These are phyloP conservation scores for Eucriotettix oculatus DNA, from an alignment of 2,888 invertebrate species.

Conservation along the genomic window DNA sequence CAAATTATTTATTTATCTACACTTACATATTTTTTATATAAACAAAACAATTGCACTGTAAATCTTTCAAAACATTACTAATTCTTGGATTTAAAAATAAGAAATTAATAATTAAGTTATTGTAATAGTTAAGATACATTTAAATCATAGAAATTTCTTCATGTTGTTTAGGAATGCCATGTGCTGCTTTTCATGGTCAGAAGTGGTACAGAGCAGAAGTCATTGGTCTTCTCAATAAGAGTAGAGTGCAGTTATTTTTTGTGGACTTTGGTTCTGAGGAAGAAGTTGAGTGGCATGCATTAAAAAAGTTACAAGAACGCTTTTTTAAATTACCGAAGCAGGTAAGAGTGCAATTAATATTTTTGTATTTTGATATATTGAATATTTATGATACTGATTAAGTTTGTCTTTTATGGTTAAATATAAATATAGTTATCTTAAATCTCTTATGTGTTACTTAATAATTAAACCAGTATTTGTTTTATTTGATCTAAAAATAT, in stretches of 20 bases:
- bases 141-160: background rate
- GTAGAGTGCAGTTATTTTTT: slow-evolving; percentile 36
- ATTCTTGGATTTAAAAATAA: background rate
- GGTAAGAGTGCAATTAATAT: slow-evolving; percentile 21
- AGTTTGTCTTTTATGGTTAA: no score
- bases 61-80: no score
- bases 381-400: no score
- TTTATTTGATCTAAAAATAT: no score
- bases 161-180: slow-evolving; percentile 31
- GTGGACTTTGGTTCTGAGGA: slow-evolving; percentile 44
- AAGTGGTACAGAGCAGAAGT: slow-evolving; percentile 45
- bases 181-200: slow-evolving; percentile 24
- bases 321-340: slow-evolving; percentile 33
- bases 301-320: slow-evolving; percentile 31
- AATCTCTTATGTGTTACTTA: no score
- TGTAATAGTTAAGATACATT: slow-evolving; percentile 12
- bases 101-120: slow-evolving; percentile 12
- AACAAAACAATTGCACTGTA: no score
- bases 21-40: no score
- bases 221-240: slow-evolving; percentile 25
- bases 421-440: no score
- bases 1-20: no score
- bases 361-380: no score
- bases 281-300: slow-evolving; percentile 29
- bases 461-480: no score